A percentile compares a stretch with the other conserved stretches of the same genome.
These are phyloP conservation scores for Drosophila triauraria DNA, from an alignment of 1,140 invertebrate genomes.

Conservation along the genomic window DNA sequence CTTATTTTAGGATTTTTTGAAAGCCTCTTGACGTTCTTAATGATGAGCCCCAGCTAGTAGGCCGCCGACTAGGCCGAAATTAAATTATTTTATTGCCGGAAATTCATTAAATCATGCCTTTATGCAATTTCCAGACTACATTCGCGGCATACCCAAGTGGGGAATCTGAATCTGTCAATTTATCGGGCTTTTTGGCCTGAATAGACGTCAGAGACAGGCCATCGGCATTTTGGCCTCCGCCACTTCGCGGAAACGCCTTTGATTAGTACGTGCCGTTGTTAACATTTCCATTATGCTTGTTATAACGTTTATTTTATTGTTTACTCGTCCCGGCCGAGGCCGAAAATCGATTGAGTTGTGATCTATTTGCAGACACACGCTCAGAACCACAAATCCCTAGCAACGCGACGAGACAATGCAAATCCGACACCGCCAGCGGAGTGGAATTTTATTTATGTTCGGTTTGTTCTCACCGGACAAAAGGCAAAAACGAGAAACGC, in stretches of 20 bases:
- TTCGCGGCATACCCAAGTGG: constrained; percentile 58
- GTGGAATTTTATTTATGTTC: constrained; percentile 65
- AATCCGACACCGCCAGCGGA: constrained; percentile 50
- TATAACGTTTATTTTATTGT: constrained; percentile 61
- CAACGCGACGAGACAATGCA: constrained; percentile 48
- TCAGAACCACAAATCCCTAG: constrained; percentile 45
- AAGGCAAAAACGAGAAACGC: constrained; percentile 12
- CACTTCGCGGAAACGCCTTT: constrained; percentile 34
- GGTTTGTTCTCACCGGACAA: constrained; percentile 38
- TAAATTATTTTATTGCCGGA: constrained; percentile 82
- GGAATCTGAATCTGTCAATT: constrained; percentile 38
- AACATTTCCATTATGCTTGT: constrained; percentile 61
- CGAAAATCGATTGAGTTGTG: constrained; percentile 38
- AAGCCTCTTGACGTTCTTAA: constrained; percentile 76
- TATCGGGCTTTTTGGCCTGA: constrained; percentile 32
- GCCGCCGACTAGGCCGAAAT: constrained; percentile 52
- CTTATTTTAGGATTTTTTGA: constrained; percentile 28
- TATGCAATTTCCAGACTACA: constrained; percentile 66
- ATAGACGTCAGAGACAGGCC: constrained; percentile 28
- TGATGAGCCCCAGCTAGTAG: constrained; percentile 60
- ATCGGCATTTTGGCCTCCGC: constrained; percentile 45
- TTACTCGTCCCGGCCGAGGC: constrained; percentile 15
- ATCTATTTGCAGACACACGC: constrained; percentile 47
- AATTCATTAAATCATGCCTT: constrained; percentile 77
- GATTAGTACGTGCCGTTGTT: constrained; percentile 68